Evolutionary conservation across 1,140 invertebrate genomes (phyloP), one percentile per base, ranked within the genome.

Genomic region (Drosophila setifemur): DNA sequence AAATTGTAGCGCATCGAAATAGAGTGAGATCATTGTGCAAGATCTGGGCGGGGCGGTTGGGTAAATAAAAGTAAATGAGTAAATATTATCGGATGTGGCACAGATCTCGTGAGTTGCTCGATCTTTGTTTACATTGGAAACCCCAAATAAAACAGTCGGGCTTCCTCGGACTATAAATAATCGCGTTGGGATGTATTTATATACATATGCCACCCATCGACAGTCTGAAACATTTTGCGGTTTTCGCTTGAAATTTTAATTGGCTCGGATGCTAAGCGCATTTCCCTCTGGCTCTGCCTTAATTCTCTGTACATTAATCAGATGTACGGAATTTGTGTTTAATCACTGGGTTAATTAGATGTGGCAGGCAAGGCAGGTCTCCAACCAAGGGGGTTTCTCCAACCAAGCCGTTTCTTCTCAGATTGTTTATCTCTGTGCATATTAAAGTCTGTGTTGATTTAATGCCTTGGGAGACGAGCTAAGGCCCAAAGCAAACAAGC

Each of bases 1-100:
- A 61, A 78, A 60, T 61, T 11, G 49, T 26, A 50, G 47, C 44
- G 39, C 49, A 45, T 31, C 42, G 6, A 28, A 54, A 45, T 31
- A 47, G 6, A 28, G 50, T 47, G 60, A 39, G 42, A 48, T 60
- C 39, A 55, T 78, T 73, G 57, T 35, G 57, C 58, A 76, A 81
- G 66, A 67, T 47, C 43, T 33, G 33, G 35, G 44, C 8, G 48
- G 26, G n/a, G n/a, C 33, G 3, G 6, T 9, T 6, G 8, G 48
- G 76, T 79, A 52, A 57, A 73, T 77, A 79, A 78, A 77, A 16
- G 9, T 50, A 69, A 50, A 44, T 71, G 29, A 47, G 31, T 71
- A 58, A 60, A 44, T 50, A 70, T 42, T 71, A 60, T 71, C 29
- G 23, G 18, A 49, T 71, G 54, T 64, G 55, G 60, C 40, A 28